Conservation (phyloP, 2,888 invertebrate genomes). For the Ganaspis brasiliensis region DNA sequence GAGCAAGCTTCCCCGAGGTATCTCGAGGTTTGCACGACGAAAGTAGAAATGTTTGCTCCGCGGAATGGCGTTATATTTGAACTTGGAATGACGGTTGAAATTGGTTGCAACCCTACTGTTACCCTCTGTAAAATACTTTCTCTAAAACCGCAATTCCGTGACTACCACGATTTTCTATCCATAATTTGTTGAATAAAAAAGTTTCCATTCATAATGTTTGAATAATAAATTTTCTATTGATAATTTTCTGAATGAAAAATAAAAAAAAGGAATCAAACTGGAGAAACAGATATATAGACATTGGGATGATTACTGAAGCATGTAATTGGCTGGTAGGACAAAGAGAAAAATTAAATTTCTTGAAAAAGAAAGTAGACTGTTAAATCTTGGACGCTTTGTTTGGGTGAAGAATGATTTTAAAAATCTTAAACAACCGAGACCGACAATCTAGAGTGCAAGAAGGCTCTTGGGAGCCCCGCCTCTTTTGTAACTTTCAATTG, state of each 20-base stretch:
- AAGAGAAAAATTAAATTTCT: neutral
- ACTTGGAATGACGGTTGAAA: conserved; percentile 79
- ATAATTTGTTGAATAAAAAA: no score
- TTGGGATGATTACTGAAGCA: no score
- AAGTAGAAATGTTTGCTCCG: conserved; percentile 79
- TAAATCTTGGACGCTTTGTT: conserved; percentile 26
- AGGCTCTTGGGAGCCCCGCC: conserved; percentile 70
- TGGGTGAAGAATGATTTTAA: conserved; percentile 26
- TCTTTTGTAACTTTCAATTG: conserved; percentile 74
- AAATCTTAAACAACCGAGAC: conserved; percentile 32
- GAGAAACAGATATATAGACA: no score
- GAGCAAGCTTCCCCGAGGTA: conserved; percentile 71
- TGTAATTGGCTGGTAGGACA: neutral
- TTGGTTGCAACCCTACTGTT: conserved; percentile 70
- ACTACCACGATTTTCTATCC: neutral
- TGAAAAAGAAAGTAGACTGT: neutral
- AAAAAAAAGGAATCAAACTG: no score
- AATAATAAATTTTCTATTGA: no score
- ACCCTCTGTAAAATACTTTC: conserved; percentile 56
- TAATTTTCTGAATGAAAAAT: no score
- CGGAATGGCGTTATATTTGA: conserved; percentile 79
- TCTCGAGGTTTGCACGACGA: conserved; percentile 71
- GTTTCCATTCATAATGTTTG: no score
- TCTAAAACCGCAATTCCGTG: neutral
- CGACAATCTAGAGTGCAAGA: conserved; percentile 33